These are phyloP conservation scores for Lepetodrilus schrolli DNA, from an alignment of 2,888 invertebrate species.

Conservation along the genomic window DNA sequence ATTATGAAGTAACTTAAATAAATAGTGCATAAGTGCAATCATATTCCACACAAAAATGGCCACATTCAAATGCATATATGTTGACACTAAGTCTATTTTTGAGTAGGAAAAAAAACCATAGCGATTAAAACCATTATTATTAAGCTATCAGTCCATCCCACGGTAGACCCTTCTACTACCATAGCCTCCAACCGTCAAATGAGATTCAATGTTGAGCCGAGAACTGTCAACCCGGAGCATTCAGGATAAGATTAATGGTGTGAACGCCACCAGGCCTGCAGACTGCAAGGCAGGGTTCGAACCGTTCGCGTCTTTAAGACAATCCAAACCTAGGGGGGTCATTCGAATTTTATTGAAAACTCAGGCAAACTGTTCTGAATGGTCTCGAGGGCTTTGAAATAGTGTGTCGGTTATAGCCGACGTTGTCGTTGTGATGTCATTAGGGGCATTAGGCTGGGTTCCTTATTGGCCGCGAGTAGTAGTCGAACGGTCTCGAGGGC, in stretches of 20 bases:
- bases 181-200: too few species aligned
- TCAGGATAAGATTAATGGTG: neutral
- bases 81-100: too few species aligned
- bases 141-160: too few species aligned
- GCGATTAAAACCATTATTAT: too few species aligned
- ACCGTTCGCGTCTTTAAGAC: neutral
- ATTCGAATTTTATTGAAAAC: conserved; percentile 12
- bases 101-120: too few species aligned
- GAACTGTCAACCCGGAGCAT: neutral
- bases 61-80: too few species aligned
- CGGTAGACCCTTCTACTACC: too few species aligned
- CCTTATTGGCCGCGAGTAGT: neutral
- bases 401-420: neutral
- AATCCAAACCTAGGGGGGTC: conserved; percentile 7
- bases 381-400: neutral
- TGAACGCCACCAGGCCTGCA: neutral
- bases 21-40: too few species aligned
- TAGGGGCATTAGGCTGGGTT: neutral
- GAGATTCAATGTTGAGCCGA: neutral
- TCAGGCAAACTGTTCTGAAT: neutral
- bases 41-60: too few species aligned
- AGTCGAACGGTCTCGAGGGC: neutral
- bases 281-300: neutral
- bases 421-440: conserved; percentile 18
- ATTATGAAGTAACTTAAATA: too few species aligned